These are phyloP conservation scores for Sakesphorus luctuosus DNA, from an alignment of 2,113 vertebrate species.

Conservation along the genomic window DNA sequence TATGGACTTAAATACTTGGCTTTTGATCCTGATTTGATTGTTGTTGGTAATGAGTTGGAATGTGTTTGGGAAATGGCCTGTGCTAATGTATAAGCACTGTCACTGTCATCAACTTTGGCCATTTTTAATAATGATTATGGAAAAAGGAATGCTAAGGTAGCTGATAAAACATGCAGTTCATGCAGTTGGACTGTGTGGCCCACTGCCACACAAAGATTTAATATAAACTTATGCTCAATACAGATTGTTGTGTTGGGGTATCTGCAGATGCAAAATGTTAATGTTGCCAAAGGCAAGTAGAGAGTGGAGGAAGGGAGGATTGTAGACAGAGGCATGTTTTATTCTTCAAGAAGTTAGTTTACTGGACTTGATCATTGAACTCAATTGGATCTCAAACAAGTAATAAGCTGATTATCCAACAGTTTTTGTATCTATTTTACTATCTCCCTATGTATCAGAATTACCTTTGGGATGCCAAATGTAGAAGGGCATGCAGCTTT, in stretches of 20 bases:
- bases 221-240: neutral
- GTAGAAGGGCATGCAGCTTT: neutral
- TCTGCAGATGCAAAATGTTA: neutral
- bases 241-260: neutral
- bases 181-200: neutral
- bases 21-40: neutral
- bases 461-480: neutral
- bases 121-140: neutral
- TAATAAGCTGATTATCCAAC: neutral
- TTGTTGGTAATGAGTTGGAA: neutral
- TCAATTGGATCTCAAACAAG: neutral
- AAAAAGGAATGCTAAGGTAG: neutral
- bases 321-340: neutral
- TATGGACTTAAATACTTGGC: neutral
- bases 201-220: neutral
- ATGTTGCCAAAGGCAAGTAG: neutral
- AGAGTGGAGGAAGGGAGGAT: neutral
- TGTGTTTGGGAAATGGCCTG: neutral
- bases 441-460: accelerated
- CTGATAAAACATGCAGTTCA: neutral
- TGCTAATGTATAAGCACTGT: neutral
- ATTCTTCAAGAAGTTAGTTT: neutral
- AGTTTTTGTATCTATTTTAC: neutral
- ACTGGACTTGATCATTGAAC: neutral
- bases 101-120: neutral